Evolutionary conservation across 2,797 vertebrate species (phyloP), one percentile per base, ranked within the genome.

Genomic region (Periophthalmus magnuspinnatus): DNA sequence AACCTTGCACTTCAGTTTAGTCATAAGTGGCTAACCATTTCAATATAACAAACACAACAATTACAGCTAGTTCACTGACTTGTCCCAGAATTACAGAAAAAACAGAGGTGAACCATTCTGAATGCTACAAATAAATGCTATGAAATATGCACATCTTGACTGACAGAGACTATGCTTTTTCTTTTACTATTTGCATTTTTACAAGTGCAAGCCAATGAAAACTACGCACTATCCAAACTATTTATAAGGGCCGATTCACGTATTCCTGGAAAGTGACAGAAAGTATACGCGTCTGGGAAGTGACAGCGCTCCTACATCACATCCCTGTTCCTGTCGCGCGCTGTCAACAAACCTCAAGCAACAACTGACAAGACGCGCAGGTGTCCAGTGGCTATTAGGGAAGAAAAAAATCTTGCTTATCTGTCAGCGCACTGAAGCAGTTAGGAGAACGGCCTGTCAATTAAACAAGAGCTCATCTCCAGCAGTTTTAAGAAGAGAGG

Each of bases 331-430:
- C 50, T 0, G 24, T 72, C 65, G 63, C 28, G 67, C 9, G 22
- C 71, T 83, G 82, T 81, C 78, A 86, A 85, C 76, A 84, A 83
- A 84, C 69, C 79, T 81, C 72, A 79, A 84, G 67, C 74, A 68
- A 79, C 78, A 72, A 66, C 75, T 86, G 90, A 85, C 82, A 79
- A 76, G 76, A 80, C 3, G 56, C 63, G 55, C 84, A 88, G 86
- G 87, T 91, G 88, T 89, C 87, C 80, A 62, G 70, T 82, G 85
- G 83, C 85, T 86, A 86, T 89, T 88, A 88, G 80, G 76, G 86
- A 76, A 80, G 38, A 79, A 84, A 88, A 82, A 52, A 65, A 65
- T 50, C 73, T 11, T 80, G 66, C 83, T 81, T 82, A 72, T 88
- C 77, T 86, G 90, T 87, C 86, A 88, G 75, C 10, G 78, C 75